These are phyloP conservation scores for Drosophila parabipectinata DNA, from an alignment of 1,140 invertebrate species.

Conservation along the genomic window DNA sequence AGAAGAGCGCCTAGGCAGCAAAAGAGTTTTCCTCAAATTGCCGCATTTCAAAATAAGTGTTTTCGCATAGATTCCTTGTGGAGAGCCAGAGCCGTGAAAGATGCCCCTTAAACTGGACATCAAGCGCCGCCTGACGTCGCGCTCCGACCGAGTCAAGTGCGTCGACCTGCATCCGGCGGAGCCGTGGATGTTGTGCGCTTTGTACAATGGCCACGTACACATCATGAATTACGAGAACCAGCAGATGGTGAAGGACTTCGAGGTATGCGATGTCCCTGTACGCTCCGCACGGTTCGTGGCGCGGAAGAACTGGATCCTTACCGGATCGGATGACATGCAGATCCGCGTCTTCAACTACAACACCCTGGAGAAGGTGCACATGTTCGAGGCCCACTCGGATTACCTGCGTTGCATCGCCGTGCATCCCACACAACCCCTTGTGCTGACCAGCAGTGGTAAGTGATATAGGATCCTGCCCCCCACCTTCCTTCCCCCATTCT, in stretches of 20 bases:
- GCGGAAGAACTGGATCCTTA: conserved; percentile 99
- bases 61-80: conserved; percentile 16
- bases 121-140: conserved; percentile 97
- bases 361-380: conserved; percentile 97
- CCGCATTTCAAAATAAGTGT: conserved; percentile 45
- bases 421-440: conserved; percentile 98
- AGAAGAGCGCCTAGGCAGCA: conserved; percentile 43
- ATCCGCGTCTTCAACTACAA: conserved; percentile 99
- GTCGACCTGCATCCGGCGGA: conserved; percentile 98
- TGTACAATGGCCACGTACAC: conserved; percentile 99
- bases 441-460: conserved; percentile 96
- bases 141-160: conserved; percentile 99
- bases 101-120: conserved; percentile 98
- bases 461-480: conserved; percentile 74
- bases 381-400: conserved; percentile 99
- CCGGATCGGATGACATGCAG: conserved; percentile 98
- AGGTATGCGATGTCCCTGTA: conserved; percentile 98
- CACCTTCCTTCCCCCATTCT: neutral
- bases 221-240: conserved; percentile 99
- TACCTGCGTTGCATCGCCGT: conserved; percentile 98
- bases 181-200: conserved; percentile 98
- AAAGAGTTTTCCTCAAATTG: conserved; percentile 53
- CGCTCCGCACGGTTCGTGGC: conserved; percentile 97
- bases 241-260: conserved; percentile 84
- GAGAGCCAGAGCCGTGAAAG: conserved; percentile 41